Evolutionary conservation across 23 tunicate species (phyloP).

Genomic region (Trididemnum nubilum): DNA sequence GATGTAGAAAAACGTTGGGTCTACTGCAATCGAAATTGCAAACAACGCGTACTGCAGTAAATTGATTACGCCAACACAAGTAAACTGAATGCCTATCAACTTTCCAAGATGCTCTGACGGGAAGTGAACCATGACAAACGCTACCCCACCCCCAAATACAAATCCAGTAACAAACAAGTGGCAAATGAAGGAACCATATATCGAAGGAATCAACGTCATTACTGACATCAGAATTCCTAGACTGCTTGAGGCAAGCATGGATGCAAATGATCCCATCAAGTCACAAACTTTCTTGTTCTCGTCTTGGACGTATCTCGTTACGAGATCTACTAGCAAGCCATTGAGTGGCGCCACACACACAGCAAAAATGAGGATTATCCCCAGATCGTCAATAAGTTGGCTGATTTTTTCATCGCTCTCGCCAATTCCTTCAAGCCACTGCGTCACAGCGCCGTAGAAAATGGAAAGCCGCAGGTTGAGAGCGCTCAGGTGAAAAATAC

Average conservation of each 20-base stretch:
- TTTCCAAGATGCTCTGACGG: slow-evolving; percentile 27
- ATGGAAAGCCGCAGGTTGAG: slow-evolving; percentile 5
- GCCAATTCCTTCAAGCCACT: slow-evolving; percentile 20
- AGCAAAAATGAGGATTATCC: background rate
- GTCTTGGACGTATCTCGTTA: background rate
- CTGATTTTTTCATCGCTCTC: background rate
- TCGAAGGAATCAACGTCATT: background rate
- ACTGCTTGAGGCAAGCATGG: slow-evolving; percentile 8
- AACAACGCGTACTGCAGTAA: slow-evolving; percentile 31
- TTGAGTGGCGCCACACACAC: slow-evolving; percentile 22
- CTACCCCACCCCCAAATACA: slow-evolving; percentile 9
- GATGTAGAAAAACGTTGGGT: slow-evolving; percentile 1
- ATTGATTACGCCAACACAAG: background rate
- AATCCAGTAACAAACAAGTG: slow-evolving; percentile 2
- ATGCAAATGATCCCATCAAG: background rate
- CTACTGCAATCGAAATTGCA: background rate
- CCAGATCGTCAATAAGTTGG: slow-evolving; percentile 2
- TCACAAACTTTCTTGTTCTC: background rate
- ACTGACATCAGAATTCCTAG: slow-evolving; percentile 2
- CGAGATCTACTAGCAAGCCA: slow-evolving; percentile 14
- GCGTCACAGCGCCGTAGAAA: slow-evolving; percentile 16
- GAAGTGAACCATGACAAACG: slow-evolving; percentile 14
- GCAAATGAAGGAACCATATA: slow-evolving; percentile 14
- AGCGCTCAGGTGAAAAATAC: slow-evolving; percentile 7
- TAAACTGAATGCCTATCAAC: slow-evolving; percentile 4